A percentile compares a stretch with the other conserved stretches of the same genome.
Conservation (phyloP, 2,797 vertebrate species). For the Coregonus suidteri region DNA sequence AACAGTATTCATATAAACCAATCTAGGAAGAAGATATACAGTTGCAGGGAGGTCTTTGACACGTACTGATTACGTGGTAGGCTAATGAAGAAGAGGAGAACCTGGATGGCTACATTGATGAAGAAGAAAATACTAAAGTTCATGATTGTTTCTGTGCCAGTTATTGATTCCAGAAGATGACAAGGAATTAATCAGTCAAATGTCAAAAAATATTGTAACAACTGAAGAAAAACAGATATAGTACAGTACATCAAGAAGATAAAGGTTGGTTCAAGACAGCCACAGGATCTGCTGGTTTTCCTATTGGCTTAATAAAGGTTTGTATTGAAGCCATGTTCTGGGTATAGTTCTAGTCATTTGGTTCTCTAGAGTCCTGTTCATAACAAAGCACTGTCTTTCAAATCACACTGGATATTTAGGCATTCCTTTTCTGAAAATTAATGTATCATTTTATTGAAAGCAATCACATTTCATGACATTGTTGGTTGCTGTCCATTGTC, state of each 20-base stretch:
- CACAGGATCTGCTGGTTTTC: constrained; percentile 3
- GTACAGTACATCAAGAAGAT: neutral
- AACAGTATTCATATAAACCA: constrained; percentile 51
- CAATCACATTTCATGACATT: neutral
- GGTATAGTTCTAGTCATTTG: neutral
- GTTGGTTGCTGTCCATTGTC: neutral
- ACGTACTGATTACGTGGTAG: constrained; percentile 1
- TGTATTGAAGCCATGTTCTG: neutral
- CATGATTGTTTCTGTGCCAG: neutral
- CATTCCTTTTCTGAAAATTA: neutral
- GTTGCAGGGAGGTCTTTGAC: constrained; percentile 4
- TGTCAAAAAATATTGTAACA: neutral
- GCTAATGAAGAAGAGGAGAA: constrained; percentile 9
- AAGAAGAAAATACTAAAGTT: neutral
- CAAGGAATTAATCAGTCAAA: neutral
- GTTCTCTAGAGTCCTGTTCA: neutral
- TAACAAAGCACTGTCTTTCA: neutral
- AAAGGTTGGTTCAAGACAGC: neutral
- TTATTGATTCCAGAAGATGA: constrained; percentile 1
- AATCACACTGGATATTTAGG: constrained; percentile 1
- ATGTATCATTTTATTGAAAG: neutral
- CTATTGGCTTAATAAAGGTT: neutral
- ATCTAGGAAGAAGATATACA: constrained; percentile 34
- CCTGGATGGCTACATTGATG: constrained; percentile 1
- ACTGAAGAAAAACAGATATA: neutral